Evolutionary conservation across 2,797 vertebrate genomes (phyloP).

Genomic region (Micrastur ruficollis): DNA sequence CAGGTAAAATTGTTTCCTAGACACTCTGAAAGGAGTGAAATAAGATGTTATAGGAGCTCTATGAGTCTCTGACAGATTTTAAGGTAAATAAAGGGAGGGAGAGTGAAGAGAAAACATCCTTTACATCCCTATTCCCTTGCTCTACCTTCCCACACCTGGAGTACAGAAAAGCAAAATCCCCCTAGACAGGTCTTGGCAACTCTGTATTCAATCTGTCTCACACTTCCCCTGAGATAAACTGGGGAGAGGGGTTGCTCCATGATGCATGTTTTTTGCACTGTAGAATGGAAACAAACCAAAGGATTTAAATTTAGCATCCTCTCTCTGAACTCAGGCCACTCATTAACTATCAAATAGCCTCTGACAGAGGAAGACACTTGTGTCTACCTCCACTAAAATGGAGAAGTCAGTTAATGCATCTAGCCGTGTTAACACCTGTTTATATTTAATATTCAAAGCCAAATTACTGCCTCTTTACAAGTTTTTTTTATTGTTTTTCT

Average conservation of each 20-base stretch:
- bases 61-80: background rate
- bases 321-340: background rate
- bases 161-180: conserved; percentile 28
- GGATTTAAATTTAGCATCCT: background rate
- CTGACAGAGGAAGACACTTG: background rate
- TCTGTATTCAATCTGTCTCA: conserved; percentile 36
- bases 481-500: background rate
- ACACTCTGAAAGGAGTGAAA: background rate
- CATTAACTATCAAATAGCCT: background rate
- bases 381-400: background rate
- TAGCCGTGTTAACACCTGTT: background rate
- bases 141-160: conserved; percentile 26
- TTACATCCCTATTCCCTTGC: background rate
- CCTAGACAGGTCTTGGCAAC: conserved; percentile 25
- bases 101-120: background rate
- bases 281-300: conserved; percentile 1
- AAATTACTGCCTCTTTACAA: background rate
- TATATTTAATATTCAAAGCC: background rate
- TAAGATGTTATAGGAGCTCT: background rate
- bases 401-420: background rate
- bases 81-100: background rate
- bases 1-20: background rate
- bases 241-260: background rate
- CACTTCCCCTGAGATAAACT: conserved; percentile 6
- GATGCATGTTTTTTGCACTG: background rate